Evolutionary conservation across 2,888 invertebrate species (phyloP).

Genomic region (Euphydryas editha): DNA sequence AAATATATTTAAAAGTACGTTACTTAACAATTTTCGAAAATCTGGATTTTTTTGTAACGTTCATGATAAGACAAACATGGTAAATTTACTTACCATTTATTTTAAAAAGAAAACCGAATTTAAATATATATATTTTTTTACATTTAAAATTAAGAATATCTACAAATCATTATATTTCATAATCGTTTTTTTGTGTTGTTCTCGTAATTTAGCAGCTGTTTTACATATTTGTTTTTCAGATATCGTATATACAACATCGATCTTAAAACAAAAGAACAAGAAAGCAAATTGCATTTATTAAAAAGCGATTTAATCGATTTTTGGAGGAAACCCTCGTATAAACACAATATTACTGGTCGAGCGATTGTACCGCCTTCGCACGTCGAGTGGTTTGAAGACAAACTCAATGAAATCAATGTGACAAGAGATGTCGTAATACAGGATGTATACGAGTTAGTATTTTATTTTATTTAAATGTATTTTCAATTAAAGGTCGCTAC

Average conservation of each 20-base stretch:
- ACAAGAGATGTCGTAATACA: conserved; percentile 54
- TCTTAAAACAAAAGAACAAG: conserved; percentile 52
- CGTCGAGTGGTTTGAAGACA: conserved; percentile 63
- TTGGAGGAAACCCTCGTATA: conserved; percentile 60
- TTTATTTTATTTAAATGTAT: neutral
- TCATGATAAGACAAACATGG: too few species aligned
- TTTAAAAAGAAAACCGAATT: too few species aligned
- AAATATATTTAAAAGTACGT: too few species aligned
- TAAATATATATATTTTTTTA: too few species aligned
- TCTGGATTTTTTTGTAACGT: too few species aligned
- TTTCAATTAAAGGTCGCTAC: too few species aligned
- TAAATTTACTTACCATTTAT: too few species aligned
- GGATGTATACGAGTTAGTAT: conserved; percentile 66
- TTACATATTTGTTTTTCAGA: conserved; percentile 50
- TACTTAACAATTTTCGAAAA: too few species aligned
- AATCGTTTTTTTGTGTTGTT: too few species aligned
- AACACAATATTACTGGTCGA: conserved; percentile 55
- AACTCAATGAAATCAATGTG: conserved; percentile 52
- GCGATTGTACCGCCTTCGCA: conserved; percentile 54
- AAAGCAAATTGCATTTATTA: conserved; percentile 51
- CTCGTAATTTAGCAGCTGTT: too few species aligned
- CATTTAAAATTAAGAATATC: too few species aligned
- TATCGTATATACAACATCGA: conserved; percentile 63
- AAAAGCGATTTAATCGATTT: conserved; percentile 62
- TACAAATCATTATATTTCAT: too few species aligned